A percentile compares a stretch with the other conserved stretches of the same genome.
These are phyloP conservation scores for Pipistrellus pipistrellus DNA, from an alignment of 2,797 vertebrate species.

Conservation along the genomic window DNA sequence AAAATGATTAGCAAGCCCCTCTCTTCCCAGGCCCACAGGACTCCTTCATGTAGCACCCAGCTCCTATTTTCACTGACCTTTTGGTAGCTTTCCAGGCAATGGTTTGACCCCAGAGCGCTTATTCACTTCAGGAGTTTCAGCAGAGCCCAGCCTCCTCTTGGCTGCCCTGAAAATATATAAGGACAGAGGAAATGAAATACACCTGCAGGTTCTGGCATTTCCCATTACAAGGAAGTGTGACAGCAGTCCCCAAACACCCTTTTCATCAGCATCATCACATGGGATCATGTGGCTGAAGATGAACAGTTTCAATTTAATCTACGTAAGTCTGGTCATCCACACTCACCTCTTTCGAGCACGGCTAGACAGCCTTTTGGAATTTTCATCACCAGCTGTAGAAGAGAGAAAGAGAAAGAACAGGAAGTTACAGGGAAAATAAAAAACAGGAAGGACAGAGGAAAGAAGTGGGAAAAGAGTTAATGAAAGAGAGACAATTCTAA, in stretches of 20 bases:
- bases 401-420: background rate
- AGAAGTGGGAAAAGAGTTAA: background rate
- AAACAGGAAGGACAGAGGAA: background rate
- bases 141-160: slow-evolving; percentile 73
- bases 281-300: background rate
- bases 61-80: slow-evolving; percentile 75
- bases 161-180: slow-evolving; percentile 74
- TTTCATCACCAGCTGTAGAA: slow-evolving; percentile 86
- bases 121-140: background rate
- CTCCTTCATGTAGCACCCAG: background rate
- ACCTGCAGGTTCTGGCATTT: background rate
- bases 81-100: slow-evolving; percentile 22
- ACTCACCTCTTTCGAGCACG: slow-evolving; percentile 93
- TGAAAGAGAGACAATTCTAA: background rate
- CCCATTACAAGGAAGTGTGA: background rate
- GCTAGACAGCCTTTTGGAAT: slow-evolving; percentile 93
- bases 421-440: background rate
- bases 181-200: background rate
- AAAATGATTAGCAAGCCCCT: background rate
- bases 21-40: background rate
- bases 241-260: background rate
- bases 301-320: background rate
- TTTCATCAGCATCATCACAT: background rate
- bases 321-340: slow-evolving; percentile 68
- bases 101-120: slow-evolving; percentile 50